Percentiles rank a stretch among this genome's conserved stretches.
Evolutionary conservation across 1,140 invertebrate species (phyloP).

Genomic region (Pantala flavescens): DNA sequence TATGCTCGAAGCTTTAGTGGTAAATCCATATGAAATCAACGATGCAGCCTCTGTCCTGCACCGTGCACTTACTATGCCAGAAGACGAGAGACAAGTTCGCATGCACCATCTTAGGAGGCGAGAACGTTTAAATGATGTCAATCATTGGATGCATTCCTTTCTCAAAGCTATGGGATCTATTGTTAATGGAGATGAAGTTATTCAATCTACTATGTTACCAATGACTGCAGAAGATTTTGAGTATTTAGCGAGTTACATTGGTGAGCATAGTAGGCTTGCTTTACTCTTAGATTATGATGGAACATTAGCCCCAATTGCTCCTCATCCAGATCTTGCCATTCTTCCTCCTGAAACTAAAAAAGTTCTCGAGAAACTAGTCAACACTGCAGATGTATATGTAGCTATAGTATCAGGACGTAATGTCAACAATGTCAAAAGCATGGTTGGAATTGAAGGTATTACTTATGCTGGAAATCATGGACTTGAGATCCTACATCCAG

Average conservation of each 20-base stretch:
- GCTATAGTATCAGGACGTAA: conserved; percentile 35
- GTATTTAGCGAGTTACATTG: not conserved
- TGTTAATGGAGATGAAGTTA: conserved; percentile 27
- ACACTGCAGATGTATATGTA: conserved; percentile 32
- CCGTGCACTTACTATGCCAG: conserved; percentile 34
- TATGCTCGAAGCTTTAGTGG: conserved; percentile 34
- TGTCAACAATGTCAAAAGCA: conserved; percentile 30
- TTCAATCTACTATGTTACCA: conserved; percentile 3
- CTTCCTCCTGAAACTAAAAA: conserved; percentile 31
- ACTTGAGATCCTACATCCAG: conserved; percentile 33
- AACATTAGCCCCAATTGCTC: conserved; percentile 34
- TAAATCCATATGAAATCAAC: conserved; percentile 38
- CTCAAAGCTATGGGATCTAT: conserved; percentile 28
- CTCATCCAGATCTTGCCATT: conserved; percentile 34
- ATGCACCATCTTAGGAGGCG: conserved; percentile 34
- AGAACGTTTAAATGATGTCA: conserved; percentile 33
- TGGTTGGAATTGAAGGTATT: conserved; percentile 33
- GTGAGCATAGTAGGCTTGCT: conserved; percentile 24
- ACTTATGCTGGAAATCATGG: conserved; percentile 36
- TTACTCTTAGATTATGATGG: conserved; percentile 38
- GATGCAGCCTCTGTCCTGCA: conserved; percentile 34
- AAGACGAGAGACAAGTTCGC: conserved; percentile 33
- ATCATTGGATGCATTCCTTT: conserved; percentile 34
- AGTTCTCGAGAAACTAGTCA: conserved; percentile 30
- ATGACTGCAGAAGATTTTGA: not conserved